Evolutionary conservation across 2,888 invertebrate genomes (phyloP), one percentile per base, ranked within the genome.

Genomic region (Andrena hattorfiana): DNA sequence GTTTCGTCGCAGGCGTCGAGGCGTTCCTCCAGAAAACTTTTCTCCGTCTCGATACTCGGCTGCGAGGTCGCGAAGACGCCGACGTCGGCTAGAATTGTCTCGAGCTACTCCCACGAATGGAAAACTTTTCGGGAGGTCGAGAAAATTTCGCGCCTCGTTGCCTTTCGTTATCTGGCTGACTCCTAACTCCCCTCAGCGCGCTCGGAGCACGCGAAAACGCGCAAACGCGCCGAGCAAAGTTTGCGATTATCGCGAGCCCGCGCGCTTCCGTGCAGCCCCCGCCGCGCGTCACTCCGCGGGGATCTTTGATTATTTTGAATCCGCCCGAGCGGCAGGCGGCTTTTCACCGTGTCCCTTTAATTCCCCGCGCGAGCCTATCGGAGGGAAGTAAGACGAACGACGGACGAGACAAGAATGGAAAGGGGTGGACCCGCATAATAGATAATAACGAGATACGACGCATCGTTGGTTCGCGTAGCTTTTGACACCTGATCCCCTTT

Each of bases 401-500:
- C 42, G 16, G 8, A 20, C 20, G 28, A n/a, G 67, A 74, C 48
- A 48, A 68, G 70, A 71, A 66, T 30, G 62, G n/a, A n/a, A 51
- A 67, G 51, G 67, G 23, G 6, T 28, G 23, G 54, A 3, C 23
- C 20, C 28, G 63, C 60, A 71, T 76, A 80, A 84, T 56, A 54
- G 84, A 84, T 84, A 84, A 85, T 84, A 85, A 84, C 59, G 74
- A 81, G 83, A 71, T 68, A 72, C 60, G 68, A 59, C 66, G 77
- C 76, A 64, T 63, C 68, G 23, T 56, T 32, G 77, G 82, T 70
- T 77, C 80, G 76, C 80, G 67, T 86, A 84, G 81, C 84, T 86
- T 85, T 88, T 84, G 85, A 85, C 85, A 86, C 81, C 83, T 86
- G 85, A 87, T 88, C 84, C 78, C 59, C 51, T 68, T 81, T 85